Percentiles rank a stretch among this genome's conserved stretches.
These are phyloP conservation scores for Oncorhynchus keta DNA, from an alignment of 2,113 vertebrate species.

Conservation along the genomic window DNA sequence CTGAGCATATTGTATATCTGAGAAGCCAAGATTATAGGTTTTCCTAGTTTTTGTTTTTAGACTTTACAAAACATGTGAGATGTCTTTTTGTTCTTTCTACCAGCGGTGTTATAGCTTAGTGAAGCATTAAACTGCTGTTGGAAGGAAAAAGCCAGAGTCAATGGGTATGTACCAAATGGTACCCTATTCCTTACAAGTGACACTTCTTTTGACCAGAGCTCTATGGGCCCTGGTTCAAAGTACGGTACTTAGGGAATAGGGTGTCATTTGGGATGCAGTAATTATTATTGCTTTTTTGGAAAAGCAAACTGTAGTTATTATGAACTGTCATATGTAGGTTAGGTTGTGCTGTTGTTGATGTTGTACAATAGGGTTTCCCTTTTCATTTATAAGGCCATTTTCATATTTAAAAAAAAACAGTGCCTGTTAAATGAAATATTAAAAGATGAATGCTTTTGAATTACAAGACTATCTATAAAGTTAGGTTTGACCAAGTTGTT, in stretches of 20 bases:
- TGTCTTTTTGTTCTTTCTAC: background rate
- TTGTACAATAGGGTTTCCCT: conserved; percentile 50
- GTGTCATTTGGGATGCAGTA: no score
- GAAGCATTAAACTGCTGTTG: conserved; percentile 5
- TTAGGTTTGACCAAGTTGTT: conserved; percentile 4
- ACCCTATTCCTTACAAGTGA: background rate
- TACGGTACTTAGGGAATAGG: no score
- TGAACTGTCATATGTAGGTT: conserved; percentile 49
- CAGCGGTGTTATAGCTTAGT: background rate
- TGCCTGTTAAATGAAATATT: conserved; percentile 38
- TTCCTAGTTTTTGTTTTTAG: conserved; percentile 38
- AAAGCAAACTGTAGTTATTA: conserved; percentile 22
- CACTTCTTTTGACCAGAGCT: conserved; percentile 1
- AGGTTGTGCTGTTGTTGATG: conserved; percentile 51
- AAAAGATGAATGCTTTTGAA: conserved; percentile 22
- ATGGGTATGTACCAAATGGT: background rate
- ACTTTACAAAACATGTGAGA: conserved; percentile 21
- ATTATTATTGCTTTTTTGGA: background rate
- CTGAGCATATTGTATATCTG: conserved; percentile 17
- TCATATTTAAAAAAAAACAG: background rate
- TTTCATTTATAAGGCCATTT: conserved; percentile 40
- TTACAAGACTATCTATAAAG: conserved; percentile 5
- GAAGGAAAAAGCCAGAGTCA: background rate
- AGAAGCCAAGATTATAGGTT: conserved; percentile 4
- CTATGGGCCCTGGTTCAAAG: no score